Percentiles rank a stretch among this genome's conserved stretches.
Evolutionary conservation across 2,113 vertebrate genomes (phyloP).

Genomic region (Ivindomyrus marchei): DNA sequence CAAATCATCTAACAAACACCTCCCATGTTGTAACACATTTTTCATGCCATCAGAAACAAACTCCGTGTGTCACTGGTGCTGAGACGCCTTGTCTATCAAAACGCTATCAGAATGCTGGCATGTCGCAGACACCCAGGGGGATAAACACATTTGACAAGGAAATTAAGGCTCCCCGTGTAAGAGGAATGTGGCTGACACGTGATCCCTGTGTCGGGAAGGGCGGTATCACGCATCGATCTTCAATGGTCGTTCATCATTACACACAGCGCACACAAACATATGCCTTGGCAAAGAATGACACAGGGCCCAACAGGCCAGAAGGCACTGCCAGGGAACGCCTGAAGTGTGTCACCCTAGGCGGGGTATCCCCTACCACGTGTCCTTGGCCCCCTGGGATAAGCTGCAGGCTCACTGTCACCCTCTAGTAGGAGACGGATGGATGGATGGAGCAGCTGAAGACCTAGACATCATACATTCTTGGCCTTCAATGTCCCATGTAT

Average conservation of each 20-base stretch:
- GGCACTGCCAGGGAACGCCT: background rate
- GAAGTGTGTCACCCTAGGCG: background rate
- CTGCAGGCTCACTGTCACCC: background rate
- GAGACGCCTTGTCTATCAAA: background rate
- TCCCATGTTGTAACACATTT: background rate
- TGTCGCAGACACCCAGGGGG: background rate
- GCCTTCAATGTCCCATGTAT: background rate
- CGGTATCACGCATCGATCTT: conserved; percentile 7
- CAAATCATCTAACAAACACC: background rate
- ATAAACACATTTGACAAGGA: background rate
- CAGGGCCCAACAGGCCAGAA: background rate
- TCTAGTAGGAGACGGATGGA: background rate
- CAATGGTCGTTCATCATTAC: conserved; percentile 2
- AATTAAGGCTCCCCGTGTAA: background rate
- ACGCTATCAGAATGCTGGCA: background rate
- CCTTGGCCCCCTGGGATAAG: background rate
- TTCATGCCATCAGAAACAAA: background rate
- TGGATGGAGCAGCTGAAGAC: background rate
- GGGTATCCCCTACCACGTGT: background rate
- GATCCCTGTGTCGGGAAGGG: background rate
- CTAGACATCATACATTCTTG: background rate
- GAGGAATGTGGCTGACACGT: background rate
- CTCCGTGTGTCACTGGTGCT: background rate
- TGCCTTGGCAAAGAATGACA: background rate
- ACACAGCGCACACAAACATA: background rate